Base-by-base conservation (phyloP, 2,797 vertebrate genomes). In the Gymnoscopelus microlampas region DNA sequence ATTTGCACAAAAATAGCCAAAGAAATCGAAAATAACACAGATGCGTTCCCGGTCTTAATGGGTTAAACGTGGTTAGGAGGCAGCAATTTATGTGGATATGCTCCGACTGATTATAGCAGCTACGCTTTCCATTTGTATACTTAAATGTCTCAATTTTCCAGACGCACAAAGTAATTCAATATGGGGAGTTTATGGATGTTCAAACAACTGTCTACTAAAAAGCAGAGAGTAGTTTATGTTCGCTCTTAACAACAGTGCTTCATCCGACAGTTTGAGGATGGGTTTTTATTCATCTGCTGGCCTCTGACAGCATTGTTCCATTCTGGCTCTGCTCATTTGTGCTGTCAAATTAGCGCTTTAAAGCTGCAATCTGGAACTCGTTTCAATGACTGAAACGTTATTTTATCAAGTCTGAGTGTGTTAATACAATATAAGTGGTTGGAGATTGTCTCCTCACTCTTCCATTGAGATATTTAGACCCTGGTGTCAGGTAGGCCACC, bases 101-200 rank as follows among this genome's bases (percentile, higher is more conserved):
- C 73, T 69, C 71, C 59, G 49, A 58, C 66, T 66, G 74, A 80
- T 78, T 61, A 70, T 35, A 70, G 58, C 66, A 74, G 58, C 79
- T 82, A 79, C 57, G 64, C 71, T 59, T 79, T 84, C 76, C 70
- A 72, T 70, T 63, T 70, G n/a, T 0, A 68, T 60, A 62, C 64
- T 78, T 81, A 57, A 13, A 74, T 63, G 63, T 5, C 51, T 53
- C 53, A 70, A 74, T 77, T 70, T 69, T 73, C 75, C 87, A 85
- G 73, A 82, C 75, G 55, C 66, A 56, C 49, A 32, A 54, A 80
- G 74, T 78, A 79, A 81, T 84, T 77, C 71, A 84, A 79, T 72
- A 82, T 81, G 77, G 74, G 69, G 49, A 82, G 39, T 73, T 82
- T 71, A 86, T 70, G 77, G 78, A 76, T 48, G 66, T 78, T 77